phyloP scores from a whole-genome alignment of 1,140 invertebrate genomes.

The Bombus consobrinus region DNA sequence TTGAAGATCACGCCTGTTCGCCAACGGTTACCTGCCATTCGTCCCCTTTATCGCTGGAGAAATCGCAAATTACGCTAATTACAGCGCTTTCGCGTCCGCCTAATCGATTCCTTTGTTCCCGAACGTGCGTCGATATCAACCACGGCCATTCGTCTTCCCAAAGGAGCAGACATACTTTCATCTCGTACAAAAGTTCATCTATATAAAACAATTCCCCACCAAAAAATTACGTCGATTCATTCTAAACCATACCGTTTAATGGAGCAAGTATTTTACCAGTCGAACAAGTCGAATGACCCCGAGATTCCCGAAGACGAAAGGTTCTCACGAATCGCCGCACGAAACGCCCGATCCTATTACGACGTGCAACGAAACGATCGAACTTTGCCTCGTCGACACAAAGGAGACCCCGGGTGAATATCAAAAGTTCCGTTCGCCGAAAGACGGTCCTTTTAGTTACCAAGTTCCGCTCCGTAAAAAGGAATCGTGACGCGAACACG shows the following conservation, averaged over 20 bases:
- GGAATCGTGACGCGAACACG: not conserved
- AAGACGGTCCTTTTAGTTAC: conserved; percentile 11
- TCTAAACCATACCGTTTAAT: not conserved
- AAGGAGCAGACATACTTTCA: not conserved
- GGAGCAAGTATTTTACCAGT: not conserved
- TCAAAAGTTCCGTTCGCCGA: not conserved
- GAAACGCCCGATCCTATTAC: not conserved
- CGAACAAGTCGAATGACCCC: not conserved
- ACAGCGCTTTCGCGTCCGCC: not conserved
- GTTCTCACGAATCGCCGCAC: conserved; percentile 12
- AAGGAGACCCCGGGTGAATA: not conserved
- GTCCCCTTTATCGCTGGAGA: conserved; percentile 21
- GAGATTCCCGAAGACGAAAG: not conserved
- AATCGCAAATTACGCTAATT: conserved; percentile 46
- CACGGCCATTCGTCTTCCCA: not conserved
- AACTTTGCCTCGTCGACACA: conserved; percentile 19
- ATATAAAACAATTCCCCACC: not conserved
- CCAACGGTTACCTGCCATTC: not conserved
- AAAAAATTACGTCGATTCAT: not conserved
- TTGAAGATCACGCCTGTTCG: conserved; percentile 25
- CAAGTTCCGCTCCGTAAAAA: conserved; percentile 2
- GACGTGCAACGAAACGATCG: conserved; percentile 12
- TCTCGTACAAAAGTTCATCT: not conserved
- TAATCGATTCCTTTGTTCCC: conserved; percentile 41
- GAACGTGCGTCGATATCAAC: not conserved